Percentiles rank a stretch among this genome's conserved stretches.
Evolutionary conservation across 2,888 invertebrate genomes (phyloP).

Genomic region (Ypsolopha sequella): DNA sequence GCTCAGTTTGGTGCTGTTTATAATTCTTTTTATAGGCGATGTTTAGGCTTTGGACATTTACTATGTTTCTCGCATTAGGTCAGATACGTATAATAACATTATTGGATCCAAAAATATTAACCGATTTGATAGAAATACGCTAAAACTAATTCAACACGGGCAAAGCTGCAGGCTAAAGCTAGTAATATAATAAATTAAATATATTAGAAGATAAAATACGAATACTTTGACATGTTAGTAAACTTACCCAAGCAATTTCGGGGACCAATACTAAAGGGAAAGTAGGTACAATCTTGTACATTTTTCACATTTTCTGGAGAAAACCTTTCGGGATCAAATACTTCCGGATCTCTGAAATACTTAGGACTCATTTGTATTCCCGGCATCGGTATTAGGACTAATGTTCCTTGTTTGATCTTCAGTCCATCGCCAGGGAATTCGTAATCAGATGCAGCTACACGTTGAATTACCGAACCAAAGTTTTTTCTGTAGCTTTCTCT

Average conservation of each 20-base stretch:
- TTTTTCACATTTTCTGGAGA: constrained; percentile 10
- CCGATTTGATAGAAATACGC: no score
- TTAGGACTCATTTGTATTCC: constrained; percentile 18
- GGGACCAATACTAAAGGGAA: constrained; percentile 41
- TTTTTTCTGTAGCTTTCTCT: constrained; percentile 38
- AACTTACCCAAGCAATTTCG: constrained; percentile 39
- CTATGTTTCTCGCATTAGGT: no score
- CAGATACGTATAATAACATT: no score
- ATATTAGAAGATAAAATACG: no score
- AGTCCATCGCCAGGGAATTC: constrained; percentile 25
- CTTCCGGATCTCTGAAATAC: constrained; percentile 14
- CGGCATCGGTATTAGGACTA: constrained; percentile 14
- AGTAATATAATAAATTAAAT: no score
- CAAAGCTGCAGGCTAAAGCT: no score
- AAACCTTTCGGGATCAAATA: constrained; percentile 18
- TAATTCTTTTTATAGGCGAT: no score
- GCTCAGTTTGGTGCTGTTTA: no score
- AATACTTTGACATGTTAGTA: no score
- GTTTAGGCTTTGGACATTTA: no score
- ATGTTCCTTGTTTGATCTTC: constrained; percentile 20
- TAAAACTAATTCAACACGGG: no score
- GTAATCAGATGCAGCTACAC: constrained; percentile 23
- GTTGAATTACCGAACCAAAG: constrained; percentile 26
- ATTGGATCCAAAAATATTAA: no score
- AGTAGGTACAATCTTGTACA: constrained; percentile 20